Conservation (phyloP, 2,888 invertebrate genomes). For the Onchidella celtica region DNA sequence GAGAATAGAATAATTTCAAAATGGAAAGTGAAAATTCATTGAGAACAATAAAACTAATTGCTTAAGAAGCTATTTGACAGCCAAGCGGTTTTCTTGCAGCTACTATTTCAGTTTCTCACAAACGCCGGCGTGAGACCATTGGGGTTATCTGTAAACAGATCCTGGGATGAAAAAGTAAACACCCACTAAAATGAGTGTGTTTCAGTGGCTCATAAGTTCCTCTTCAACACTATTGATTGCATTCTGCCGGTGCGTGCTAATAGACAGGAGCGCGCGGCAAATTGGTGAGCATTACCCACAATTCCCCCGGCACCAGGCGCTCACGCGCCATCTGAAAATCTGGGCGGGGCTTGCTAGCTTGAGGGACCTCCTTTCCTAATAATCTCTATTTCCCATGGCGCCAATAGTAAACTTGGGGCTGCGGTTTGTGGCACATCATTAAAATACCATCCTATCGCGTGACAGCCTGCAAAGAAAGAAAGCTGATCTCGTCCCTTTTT, state of each 20-base stretch:
- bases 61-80: too few relatives aligned
- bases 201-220: slow-evolving; percentile 13
- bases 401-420: slow-evolving; percentile 30
- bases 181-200: background rate
- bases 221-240: slow-evolving; percentile 33
- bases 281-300: slow-evolving; percentile 30
- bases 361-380: slow-evolving; percentile 24
- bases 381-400: slow-evolving; percentile 10
- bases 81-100: too few relatives aligned
- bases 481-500: background rate
- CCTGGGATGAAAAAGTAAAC: background rate
- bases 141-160: background rate
- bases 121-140: too few relatives aligned
- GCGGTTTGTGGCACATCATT: slow-evolving; percentile 27
- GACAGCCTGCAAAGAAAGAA: slow-evolving; percentile 9
- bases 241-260: slow-evolving; percentile 25
- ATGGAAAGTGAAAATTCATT: too few relatives aligned
- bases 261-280: slow-evolving; percentile 23
- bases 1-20: too few relatives aligned
- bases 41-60: too few relatives aligned
- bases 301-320: slow-evolving; percentile 24
- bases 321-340: slow-evolving; percentile 14
- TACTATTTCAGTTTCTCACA: too few relatives aligned
- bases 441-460: slow-evolving; percentile 25
- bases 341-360: slow-evolving; percentile 16